phyloP scores from a whole-genome alignment of 2,888 invertebrate species.

The Eugnorisma glareosa region DNA sequence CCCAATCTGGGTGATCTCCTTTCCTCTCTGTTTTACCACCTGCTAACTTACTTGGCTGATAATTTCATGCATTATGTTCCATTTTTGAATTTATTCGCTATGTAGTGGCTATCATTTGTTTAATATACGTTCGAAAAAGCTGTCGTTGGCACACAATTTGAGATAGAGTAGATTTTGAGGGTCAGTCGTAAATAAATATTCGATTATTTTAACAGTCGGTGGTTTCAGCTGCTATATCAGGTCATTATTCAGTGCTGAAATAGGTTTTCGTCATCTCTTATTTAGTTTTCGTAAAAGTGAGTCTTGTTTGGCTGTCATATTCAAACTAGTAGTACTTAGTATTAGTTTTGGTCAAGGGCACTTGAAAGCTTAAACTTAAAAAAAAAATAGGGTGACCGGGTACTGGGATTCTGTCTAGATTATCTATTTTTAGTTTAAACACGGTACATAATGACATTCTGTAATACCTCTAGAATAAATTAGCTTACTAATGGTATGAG shows the following conservation, averaged over 20 bases:
- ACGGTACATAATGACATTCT: neutral
- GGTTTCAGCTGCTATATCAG: neutral
- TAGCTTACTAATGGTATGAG: slow-evolving; percentile 19
- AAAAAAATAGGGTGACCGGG: neutral
- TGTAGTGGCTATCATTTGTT: too few species aligned
- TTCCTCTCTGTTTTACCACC: too few species aligned
- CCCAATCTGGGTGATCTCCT: too few species aligned
- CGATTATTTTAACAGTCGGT: neutral
- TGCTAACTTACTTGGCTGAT: too few species aligned
- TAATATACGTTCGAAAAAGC: too few species aligned
- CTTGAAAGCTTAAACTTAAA: neutral
- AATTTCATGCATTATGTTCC: too few species aligned
- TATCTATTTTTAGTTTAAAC: neutral
- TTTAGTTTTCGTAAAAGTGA: too few species aligned
- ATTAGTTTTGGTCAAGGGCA: neutral
- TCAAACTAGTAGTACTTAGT: neutral
- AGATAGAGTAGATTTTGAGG: neutral
- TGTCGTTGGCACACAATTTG: neutral
- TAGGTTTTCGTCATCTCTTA: too few species aligned
- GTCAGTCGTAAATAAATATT: neutral
- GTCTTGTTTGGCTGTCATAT: neutral
- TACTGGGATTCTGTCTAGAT: neutral
- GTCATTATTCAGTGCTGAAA: neutral
- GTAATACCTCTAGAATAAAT: slow-evolving; percentile 13
- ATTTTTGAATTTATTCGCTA: too few species aligned